These are phyloP conservation scores for Phrynocephalus vlangalii DNA, from an alignment of 2,797 vertebrate species.

Conservation along the genomic window DNA sequence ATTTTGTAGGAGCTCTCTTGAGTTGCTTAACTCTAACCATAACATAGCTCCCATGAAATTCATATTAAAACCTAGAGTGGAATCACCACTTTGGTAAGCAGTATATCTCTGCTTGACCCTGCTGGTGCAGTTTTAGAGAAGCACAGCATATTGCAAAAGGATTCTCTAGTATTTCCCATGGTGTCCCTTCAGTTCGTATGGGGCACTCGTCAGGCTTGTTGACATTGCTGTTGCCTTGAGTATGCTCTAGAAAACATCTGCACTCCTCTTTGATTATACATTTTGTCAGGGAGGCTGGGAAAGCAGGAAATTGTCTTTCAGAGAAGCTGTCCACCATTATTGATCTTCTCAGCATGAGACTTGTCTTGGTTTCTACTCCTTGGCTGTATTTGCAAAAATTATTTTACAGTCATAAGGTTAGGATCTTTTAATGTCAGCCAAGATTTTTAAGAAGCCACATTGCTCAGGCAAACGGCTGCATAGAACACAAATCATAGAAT, in stretches of 20 bases:
- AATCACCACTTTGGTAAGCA: too few relatives aligned
- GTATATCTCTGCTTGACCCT: too few relatives aligned
- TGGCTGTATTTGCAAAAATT: neutral
- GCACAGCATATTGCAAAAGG: neutral
- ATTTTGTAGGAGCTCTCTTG: too few relatives aligned
- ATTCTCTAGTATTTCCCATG: neutral
- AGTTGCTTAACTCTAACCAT: too few relatives aligned
- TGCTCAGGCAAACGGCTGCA: neutral
- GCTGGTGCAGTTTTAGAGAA: too few relatives aligned
- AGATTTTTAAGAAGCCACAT: neutral
- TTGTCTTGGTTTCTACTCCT: neutral
- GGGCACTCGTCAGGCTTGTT: neutral
- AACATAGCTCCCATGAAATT: too few relatives aligned
- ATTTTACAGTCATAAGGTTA: neutral
- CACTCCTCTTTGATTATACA: neutral
- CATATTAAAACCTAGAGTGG: neutral
- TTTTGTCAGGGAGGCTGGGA: neutral
- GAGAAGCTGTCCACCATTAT: neutral
- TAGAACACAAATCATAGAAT: neutral
- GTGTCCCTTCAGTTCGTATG: neutral
- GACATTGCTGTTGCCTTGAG: neutral
- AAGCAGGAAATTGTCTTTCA: neutral
- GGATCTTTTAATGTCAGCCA: neutral
- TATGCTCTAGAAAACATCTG: neutral
- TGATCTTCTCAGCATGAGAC: neutral